Evolutionary conservation across 2,113 vertebrate genomes (phyloP).

Genomic region (Notarius lentiginosus): DNA sequence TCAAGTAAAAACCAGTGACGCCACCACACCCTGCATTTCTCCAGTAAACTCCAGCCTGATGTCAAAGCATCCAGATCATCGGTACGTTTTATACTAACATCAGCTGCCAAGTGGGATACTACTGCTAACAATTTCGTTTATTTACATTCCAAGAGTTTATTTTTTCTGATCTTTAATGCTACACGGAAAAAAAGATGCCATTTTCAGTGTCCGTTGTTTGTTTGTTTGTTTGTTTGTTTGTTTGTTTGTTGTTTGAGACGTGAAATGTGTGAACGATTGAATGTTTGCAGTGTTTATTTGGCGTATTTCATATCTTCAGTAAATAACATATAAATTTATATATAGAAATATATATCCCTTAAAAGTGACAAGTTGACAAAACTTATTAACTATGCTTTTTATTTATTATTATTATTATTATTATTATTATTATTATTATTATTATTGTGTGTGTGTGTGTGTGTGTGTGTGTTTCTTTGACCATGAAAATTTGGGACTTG

Average conservation of each 20-base stretch:
- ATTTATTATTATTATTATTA: not conserved
- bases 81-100: not conserved
- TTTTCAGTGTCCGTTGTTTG: constrained; percentile 2
- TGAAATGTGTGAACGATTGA: constrained; percentile 12
- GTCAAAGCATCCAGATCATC: not conserved
- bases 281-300: not conserved
- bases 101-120: not conserved
- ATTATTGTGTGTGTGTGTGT: not conserved
- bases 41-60: constrained; percentile 12
- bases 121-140: not conserved
- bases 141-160: constrained; percentile 23
- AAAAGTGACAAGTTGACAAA: not conserved
- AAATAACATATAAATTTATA: not conserved
- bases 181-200: constrained; percentile 1
- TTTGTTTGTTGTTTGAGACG: constrained; percentile 15
- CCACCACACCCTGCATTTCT: constrained; percentile 18
- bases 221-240: constrained; percentile 6
- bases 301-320: constrained; percentile 1
- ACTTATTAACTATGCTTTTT: not conserved
- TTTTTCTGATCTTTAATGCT: constrained; percentile 1
- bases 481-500: constrained; percentile 28
- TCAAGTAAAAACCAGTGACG: constrained; percentile 17
- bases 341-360: not conserved
- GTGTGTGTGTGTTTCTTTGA: constrained; percentile 8
- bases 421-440: too few species aligned